Base-by-base conservation (phyloP, 2,888 invertebrate species). In the Stenichneumon culpator region DNA sequence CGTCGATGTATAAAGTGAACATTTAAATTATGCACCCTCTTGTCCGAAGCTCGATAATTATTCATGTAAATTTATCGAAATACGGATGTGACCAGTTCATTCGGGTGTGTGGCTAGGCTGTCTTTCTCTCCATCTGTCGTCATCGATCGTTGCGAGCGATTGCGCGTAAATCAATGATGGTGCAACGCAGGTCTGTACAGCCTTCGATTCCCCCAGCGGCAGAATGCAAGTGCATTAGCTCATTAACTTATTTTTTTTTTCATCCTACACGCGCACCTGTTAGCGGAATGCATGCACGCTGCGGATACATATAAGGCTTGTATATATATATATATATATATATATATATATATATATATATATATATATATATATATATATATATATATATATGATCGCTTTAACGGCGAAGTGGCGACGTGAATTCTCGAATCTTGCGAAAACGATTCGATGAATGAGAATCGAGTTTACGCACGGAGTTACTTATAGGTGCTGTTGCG, bases 391-490 rank as follows among this genome's bases (percentile, higher is more conserved):
- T 39, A 28, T 16, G 28, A 5, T 32, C 19, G 19, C 6, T 19
- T 47, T 16, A 47, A 7, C 32, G 28, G 28, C 32, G 75, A n/a
- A 25, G 47, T 9, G 39, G 44, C 72, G 28, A 79, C 79, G 80
- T 79, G 84, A 86, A 87, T 84, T 87, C 86, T 74, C 77, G 86
- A 70, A 65, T 70, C 65, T 87, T 84, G 79, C 83, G 85, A 87
- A 85, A 87, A 82, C 82, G 81, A 84, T 84, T 87, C 83, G 82
- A 63, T 86, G 84, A 87, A 87, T 84, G 84, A 84, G 84, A 79
- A 74, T 57, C 75, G 36, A 39, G 47, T 47, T 67, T 74, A 79
- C 70, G 79, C 73, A 72, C 47, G 69, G 75, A 65, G 39, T 69
- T 73, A 78, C 84, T 81, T 81, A 63, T 19, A 22, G 47, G 3